Conservation (phyloP, 2,797 vertebrate genomes). For the Melanogrammus aeglefinus region DNA sequence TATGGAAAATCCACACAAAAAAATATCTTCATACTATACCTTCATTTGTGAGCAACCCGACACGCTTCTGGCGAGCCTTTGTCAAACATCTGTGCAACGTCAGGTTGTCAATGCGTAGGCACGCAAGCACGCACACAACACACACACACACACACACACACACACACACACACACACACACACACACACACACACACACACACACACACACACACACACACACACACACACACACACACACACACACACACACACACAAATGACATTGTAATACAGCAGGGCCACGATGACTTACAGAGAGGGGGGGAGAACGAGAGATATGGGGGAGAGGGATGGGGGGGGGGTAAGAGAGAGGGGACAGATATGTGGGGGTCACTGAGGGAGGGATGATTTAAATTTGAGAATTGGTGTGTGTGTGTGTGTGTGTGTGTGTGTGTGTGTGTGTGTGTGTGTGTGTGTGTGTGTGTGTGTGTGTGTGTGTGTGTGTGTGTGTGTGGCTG, state of each 20-base stretch:
- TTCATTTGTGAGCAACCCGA: background rate
- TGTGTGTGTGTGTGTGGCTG: conserved; percentile 9
- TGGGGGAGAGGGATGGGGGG: no score
- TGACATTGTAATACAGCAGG: no score
- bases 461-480: background rate
- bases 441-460: conserved; percentile 5
- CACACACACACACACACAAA: background rate
- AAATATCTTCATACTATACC: no score
- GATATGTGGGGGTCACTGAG: no score
- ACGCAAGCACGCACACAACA: background rate
- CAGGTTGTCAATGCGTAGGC: background rate
- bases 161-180: background rate
- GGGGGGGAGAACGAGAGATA: background rate
- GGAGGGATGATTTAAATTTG: no score
- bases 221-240: background rate
- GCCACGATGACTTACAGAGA: no score
- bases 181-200: background rate
- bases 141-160: background rate
- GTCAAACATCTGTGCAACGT: background rate
- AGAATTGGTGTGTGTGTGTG: conserved; percentile 20
- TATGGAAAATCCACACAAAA: no score
- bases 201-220: conserved; percentile 4
- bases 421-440: conserved; percentile 7
- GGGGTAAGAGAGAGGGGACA: no score
- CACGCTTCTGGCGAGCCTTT: background rate